A percentile compares a stretch with the other conserved stretches of the same genome.
These are phyloP conservation scores for Coturnix japonica DNA, from an alignment of 2,113 vertebrate genomes.

Conservation along the genomic window DNA sequence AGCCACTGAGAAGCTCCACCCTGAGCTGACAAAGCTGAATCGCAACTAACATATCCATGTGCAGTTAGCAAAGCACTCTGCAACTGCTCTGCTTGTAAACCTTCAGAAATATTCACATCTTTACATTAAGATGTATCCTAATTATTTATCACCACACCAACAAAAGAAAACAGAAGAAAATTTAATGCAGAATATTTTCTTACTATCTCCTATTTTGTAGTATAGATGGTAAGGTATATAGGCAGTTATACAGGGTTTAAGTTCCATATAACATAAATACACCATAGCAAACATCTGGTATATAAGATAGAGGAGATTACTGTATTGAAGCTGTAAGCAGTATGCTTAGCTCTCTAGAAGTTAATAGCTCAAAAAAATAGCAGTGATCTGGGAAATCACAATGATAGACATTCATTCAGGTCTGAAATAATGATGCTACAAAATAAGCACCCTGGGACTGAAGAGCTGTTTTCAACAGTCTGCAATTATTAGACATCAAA, in stretches of 20 bases:
- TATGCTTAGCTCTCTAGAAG: background rate
- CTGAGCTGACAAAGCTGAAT: background rate
- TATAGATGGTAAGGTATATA: background rate
- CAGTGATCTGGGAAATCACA: background rate
- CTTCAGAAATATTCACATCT: background rate
- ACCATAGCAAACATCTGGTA: too few species aligned
- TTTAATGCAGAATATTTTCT: background rate
- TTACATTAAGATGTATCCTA: too few species aligned
- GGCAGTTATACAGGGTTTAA: background rate
- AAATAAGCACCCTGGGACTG: background rate
- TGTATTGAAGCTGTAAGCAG: background rate
- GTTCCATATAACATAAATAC: too few species aligned
- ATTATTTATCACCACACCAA: background rate
- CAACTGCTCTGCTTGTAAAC: rapidly evolving
- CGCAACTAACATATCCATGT: background rate
- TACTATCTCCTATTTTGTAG: background rate
- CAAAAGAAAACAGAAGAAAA: background rate
- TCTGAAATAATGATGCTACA: background rate
- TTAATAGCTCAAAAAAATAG: background rate
- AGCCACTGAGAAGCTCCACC: background rate
- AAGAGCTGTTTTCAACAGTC: background rate
- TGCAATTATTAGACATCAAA: background rate
- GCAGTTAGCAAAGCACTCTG: background rate
- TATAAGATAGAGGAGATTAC: too few species aligned
- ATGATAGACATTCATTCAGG: background rate